These are phyloP conservation scores for Furnarius figulus DNA, from an alignment of 2,113 vertebrate genomes.

Conservation along the genomic window DNA sequence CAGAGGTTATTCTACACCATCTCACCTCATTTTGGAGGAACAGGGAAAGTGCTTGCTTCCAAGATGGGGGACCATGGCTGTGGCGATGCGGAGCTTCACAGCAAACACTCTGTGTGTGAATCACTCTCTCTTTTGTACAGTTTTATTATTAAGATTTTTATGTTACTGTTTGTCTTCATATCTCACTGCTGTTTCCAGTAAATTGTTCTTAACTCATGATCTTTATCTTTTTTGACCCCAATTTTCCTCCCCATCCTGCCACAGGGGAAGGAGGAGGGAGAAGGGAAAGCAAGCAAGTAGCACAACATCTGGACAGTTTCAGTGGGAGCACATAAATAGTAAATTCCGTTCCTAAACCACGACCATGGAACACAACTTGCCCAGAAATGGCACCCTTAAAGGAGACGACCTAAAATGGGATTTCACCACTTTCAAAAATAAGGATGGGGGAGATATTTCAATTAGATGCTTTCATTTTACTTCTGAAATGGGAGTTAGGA, in stretches of 20 bases:
- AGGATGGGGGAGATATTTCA: background rate
- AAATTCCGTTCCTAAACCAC: background rate
- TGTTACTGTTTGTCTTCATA: background rate
- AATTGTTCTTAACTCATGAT: background rate
- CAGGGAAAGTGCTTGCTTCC: background rate
- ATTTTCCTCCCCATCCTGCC: background rate
- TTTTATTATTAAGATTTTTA: background rate
- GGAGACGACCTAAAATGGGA: background rate
- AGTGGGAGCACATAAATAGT: background rate
- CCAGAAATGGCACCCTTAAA: background rate
- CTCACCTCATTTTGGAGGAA: background rate
- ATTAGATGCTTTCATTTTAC: background rate
- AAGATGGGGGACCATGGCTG: rapidly evolving
- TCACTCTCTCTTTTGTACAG: background rate
- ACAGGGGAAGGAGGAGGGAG: background rate
- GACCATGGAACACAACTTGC: background rate
- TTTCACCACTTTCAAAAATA: background rate
- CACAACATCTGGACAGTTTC: background rate
- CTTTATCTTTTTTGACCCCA: background rate
- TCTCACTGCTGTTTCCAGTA: background rate
- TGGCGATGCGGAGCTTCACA: background rate
- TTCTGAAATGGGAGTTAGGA: background rate
- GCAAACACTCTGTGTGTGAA: rapidly evolving
- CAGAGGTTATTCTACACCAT: background rate
- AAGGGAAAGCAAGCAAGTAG: background rate